phyloP scores from a whole-genome alignment of 2,888 invertebrate genomes.

The Cheiracanthium punctorium region DNA sequence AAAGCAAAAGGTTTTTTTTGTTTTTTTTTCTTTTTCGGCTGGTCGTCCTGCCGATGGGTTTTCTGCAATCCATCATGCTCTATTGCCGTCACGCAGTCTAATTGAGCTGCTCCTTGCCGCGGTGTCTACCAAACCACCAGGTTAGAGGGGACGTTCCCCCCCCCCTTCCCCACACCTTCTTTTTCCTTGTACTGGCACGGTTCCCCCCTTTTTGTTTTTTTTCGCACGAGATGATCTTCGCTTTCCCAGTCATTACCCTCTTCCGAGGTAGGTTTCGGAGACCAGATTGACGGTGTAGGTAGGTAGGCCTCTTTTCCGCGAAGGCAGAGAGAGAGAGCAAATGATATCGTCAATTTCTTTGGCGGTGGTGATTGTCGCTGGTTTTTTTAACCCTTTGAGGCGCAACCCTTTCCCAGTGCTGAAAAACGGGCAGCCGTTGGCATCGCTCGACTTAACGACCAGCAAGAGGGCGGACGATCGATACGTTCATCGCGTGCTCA shows the following conservation, averaged over 20 bases:
- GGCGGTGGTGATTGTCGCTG: too few relatives aligned
- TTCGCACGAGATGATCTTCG: background rate
- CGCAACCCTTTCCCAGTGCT: too few relatives aligned
- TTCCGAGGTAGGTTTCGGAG: background rate
- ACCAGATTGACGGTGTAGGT: too few relatives aligned
- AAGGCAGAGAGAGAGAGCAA: too few relatives aligned
- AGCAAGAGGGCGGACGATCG: too few relatives aligned
- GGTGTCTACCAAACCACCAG: background rate
- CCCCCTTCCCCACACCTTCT: background rate
- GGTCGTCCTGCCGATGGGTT: background rate
- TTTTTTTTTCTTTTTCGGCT: background rate
- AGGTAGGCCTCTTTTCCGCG: too few relatives aligned
- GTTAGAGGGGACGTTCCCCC: background rate
- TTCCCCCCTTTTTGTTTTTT: background rate
- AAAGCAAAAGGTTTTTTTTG: background rate
- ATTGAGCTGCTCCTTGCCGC: constrained; percentile 5
- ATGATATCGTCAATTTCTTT: too few relatives aligned
- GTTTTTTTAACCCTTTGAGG: too few relatives aligned
- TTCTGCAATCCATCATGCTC: background rate
- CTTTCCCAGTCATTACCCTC: background rate
- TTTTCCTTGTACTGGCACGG: too few relatives aligned
- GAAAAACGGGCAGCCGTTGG: too few relatives aligned
- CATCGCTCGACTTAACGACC: too few relatives aligned
- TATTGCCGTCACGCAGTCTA: constrained; percentile 12
- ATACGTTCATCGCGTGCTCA: too few relatives aligned